These are phyloP conservation scores for Pristionchus mayeri DNA, from an alignment of 2,888 invertebrate species.

Conservation along the genomic window DNA sequence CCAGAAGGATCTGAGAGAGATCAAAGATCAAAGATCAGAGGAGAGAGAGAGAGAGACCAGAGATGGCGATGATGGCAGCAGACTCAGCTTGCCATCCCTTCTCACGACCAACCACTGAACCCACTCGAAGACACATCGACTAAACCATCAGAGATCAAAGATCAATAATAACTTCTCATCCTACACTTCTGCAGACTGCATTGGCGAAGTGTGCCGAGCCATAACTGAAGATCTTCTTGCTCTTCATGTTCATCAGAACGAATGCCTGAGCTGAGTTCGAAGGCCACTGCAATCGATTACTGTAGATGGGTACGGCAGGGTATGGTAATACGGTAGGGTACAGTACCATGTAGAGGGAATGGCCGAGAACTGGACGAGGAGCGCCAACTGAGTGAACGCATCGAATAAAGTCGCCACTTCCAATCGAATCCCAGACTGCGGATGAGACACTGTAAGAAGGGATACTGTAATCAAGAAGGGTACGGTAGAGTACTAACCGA, in stretches of 20 bases:
- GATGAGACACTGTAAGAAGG: constrained; percentile 42
- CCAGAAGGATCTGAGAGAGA: constrained; percentile 36
- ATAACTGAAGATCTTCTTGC: constrained; percentile 26
- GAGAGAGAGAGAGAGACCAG: background rate
- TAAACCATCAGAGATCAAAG: background rate
- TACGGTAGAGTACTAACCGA: background rate
- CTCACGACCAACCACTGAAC: constrained; percentile 7
- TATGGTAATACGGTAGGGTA: background rate
- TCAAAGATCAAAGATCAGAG: constrained; percentile 31
- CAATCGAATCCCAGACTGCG: constrained; percentile 46
- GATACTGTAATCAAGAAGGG: background rate
- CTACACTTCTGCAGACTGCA: constrained; percentile 24
- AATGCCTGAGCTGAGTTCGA: constrained; percentile 27
- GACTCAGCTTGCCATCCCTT: constrained; percentile 26
- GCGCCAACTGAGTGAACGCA: constrained; percentile 43
- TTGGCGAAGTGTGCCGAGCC: constrained; percentile 48
- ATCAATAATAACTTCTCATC: constrained; percentile 4
- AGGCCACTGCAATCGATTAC: constrained; percentile 46
- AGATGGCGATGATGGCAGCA: constrained; percentile 44
- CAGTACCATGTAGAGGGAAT: constrained; percentile 24
- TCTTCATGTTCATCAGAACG: constrained; percentile 5
- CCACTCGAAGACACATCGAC: constrained; percentile 43
- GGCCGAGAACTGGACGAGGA: constrained; percentile 23
- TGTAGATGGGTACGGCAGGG: background rate
- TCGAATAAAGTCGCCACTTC: constrained; percentile 45